Evolutionary conservation across 2,113 vertebrate genomes (phyloP).

Genomic region (Prinia subflava): DNA sequence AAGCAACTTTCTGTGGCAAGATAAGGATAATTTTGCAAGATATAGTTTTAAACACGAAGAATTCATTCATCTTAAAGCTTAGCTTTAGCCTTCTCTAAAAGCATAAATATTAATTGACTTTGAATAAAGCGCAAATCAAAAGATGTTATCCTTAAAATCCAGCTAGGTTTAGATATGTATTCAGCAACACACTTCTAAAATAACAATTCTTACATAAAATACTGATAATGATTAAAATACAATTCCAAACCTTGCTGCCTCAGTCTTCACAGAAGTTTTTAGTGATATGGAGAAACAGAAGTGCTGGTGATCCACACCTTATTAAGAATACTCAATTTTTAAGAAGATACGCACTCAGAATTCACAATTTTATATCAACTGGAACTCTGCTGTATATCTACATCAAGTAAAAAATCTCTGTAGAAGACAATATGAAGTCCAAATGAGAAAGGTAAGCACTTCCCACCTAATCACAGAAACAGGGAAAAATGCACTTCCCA

Average conservation of each 20-base stretch:
- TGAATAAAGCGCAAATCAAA: not conserved
- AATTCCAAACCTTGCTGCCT: not conserved
- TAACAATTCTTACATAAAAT: not conserved
- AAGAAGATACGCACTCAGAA: slow-evolving; percentile 30
- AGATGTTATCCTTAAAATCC: not conserved
- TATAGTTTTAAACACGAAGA: not conserved
- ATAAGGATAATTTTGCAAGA: not conserved
- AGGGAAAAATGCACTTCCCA: not conserved
- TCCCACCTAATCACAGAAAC: not conserved
- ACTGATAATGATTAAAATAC: not conserved
- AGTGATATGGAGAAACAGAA: not conserved
- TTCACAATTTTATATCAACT: slow-evolving; percentile 12
- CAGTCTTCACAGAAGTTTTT: slow-evolving; percentile 27
- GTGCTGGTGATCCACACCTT: not conserved
- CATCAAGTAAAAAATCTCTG: not conserved
- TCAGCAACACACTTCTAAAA: not conserved
- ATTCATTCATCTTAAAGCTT: not conserved
- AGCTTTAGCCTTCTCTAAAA: not conserved
- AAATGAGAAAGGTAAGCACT: not conserved
- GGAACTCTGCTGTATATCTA: not conserved
- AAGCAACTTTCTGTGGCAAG: not conserved
- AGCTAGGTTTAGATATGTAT: not conserved
- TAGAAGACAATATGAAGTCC: not conserved
- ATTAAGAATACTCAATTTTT: slow-evolving; percentile 44
- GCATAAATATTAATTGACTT: not conserved